A percentile compares a stretch with the other conserved stretches of the same genome.
Conservation (phyloP, 2,797 vertebrate genomes). For the Peromyscus nudipes region DNA sequence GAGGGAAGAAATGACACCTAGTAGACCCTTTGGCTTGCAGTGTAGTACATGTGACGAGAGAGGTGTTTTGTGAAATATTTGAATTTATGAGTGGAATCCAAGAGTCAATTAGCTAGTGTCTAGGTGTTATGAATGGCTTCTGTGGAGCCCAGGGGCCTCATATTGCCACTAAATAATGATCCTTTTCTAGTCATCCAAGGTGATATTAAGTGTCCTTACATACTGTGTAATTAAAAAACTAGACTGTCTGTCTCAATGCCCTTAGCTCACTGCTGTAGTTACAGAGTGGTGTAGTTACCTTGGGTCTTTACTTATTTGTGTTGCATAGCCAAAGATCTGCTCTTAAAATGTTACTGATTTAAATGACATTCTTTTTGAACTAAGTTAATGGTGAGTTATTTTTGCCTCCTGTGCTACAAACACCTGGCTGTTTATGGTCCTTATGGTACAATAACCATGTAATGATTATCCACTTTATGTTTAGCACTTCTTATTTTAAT, state of each 20-base stretch:
- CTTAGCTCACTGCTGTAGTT: conserved; percentile 1
- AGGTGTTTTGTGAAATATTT: conserved; percentile 50
- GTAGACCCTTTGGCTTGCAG: neutral
- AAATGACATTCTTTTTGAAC: conserved; percentile 41
- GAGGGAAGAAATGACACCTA: neutral
- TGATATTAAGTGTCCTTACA: neutral
- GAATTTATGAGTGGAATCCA: conserved; percentile 44
- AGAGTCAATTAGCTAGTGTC: conserved; percentile 15
- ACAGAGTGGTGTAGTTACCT: neutral
- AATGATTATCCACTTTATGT: conserved; percentile 62
- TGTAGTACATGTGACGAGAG: neutral
- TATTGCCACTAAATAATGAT: conserved; percentile 21
- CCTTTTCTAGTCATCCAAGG: conserved; percentile 34
- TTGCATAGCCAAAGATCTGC: conserved; percentile 15
- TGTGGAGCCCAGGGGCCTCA: neutral
- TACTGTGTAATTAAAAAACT: conserved; percentile 25
- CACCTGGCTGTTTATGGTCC: conserved; percentile 70
- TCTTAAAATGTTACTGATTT: conserved; percentile 59
- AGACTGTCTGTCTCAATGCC: conserved; percentile 7
- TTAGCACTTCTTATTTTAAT: conserved; percentile 68
- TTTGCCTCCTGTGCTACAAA: conserved; percentile 50
- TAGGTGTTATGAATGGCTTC: conserved; percentile 4
- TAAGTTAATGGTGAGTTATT: conserved; percentile 53
- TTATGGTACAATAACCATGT: conserved; percentile 64
- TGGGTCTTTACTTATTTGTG: neutral